Evolutionary conservation across 2,797 vertebrate genomes (phyloP), one percentile per base, ranked within the genome.

Genomic region (Pseudochirops corinnae): DNA sequence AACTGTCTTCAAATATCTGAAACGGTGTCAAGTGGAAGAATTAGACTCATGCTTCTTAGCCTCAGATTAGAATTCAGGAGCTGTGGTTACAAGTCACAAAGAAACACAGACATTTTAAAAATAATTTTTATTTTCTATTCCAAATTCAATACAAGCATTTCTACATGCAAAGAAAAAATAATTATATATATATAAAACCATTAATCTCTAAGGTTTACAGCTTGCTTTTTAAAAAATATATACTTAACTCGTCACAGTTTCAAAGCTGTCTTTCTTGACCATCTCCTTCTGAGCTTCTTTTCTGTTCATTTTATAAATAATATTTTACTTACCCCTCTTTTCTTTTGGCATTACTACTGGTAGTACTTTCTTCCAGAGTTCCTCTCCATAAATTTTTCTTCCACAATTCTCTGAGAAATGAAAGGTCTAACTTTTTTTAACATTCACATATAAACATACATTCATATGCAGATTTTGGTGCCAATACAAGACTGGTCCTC

Each of bases 91-190:
- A 87, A 82, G 39, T 87, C 21, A 5, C 39, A 50, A 87, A 50
- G 39, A 46, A 87, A 24, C 14, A 39, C 74, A 87, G 74, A 46
- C 10, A 39, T 87, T 87, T 87, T 87, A 0, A 4, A 26, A 82
- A 82, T 87, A 87, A 46, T 87, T 87, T 87, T 87, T 82, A 82
- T 50, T 87, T 82, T 87, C 50, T 87, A 87, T 87, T 87, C 21
- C 7, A 87, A 87, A 87, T 50, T 46, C 39, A 87, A 50, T 46
- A 87, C 74, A 87, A 87, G 5, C 74, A 87, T 50, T 87, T 50
- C 13, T 7, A 50, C 26, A 87, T 87, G 10, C 39, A 50, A 87
- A 87, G 74, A 55, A 55, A 55, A 55, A 55, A 55, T 7, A 55
- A 55, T 16, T 21, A 2, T 82, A 24, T 46, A 46, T 24, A 46